Conservation (phyloP, 2,113 vertebrate species). For the Drymodes brunneopygia region DNA sequence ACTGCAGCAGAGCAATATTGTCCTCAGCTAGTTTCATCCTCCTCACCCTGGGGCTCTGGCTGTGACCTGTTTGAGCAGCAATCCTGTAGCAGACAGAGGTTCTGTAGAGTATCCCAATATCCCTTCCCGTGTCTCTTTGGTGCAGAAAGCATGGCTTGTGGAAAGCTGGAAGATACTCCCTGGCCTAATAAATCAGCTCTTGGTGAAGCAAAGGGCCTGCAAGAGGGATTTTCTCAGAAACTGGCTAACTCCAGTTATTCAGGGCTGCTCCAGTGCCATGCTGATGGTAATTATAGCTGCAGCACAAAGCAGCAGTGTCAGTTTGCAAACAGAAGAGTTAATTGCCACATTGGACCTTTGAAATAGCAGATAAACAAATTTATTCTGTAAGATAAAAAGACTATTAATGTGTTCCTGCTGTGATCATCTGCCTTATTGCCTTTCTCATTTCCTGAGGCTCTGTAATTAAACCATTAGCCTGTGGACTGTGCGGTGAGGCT, state of each 20-base stretch:
- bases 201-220: neutral
- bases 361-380: slow-evolving; percentile 72
- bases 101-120: neutral
- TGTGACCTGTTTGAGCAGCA: neutral
- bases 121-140: neutral
- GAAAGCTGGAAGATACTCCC: neutral
- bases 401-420: slow-evolving; percentile 65
- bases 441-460: slow-evolving; percentile 53
- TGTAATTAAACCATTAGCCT: slow-evolving; percentile 67
- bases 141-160: neutral
- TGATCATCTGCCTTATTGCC: slow-evolving; percentile 47
- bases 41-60: accelerated
- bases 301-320: slow-evolving; percentile 36
- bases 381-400: slow-evolving; percentile 65
- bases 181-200: neutral
- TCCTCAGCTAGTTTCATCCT: neutral
- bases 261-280: slow-evolving; percentile 31
- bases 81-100: accelerated
- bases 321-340: slow-evolving; percentile 70
- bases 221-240: neutral
- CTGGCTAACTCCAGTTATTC: neutral
- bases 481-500: neutral
- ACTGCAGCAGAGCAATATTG: neutral
- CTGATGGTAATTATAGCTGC: slow-evolving; percentile 59
- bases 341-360: slow-evolving; percentile 67